These are phyloP conservation scores for Microtus richardsoni DNA, from an alignment of 2,113 vertebrate species.

Conservation along the genomic window DNA sequence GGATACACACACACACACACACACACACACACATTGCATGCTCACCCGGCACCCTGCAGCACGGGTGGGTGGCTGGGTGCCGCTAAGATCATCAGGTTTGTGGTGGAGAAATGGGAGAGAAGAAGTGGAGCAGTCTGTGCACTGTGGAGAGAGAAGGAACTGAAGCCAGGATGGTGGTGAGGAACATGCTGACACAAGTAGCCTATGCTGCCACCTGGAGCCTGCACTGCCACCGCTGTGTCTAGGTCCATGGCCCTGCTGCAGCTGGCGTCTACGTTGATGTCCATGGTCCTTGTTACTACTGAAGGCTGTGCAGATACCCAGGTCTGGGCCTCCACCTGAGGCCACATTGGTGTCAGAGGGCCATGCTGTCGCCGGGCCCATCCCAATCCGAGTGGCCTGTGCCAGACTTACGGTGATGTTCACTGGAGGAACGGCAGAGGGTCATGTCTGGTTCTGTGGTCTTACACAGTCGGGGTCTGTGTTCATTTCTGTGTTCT, in stretches of 20 bases:
- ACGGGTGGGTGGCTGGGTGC: not conserved
- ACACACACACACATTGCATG: not conserved
- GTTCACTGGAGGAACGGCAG: too few relatives aligned
- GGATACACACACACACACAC: not conserved
- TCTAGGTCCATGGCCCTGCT: not conserved
- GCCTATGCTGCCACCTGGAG: too few relatives aligned
- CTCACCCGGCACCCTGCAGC: not conserved
- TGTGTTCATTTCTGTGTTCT: too few relatives aligned
- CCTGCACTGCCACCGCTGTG: not conserved
- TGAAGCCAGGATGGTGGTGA: not conserved
- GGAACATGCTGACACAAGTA: not conserved
- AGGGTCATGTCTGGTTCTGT: too few relatives aligned
- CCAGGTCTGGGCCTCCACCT: not conserved
- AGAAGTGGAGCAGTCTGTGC: not conserved
- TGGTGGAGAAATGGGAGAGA: not conserved
- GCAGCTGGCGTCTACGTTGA: not conserved
- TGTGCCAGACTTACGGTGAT: too few relatives aligned
- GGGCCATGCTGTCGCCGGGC: not conserved
- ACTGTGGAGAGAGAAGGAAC: not conserved
- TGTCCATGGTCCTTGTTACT: not conserved
- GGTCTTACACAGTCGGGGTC: too few relatives aligned
- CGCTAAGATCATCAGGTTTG: not conserved
- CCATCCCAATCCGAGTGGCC: too few relatives aligned
- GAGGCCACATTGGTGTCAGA: not conserved
- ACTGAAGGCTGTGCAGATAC: not conserved